A percentile compares a stretch with the other conserved stretches of the same genome.
These are phyloP conservation scores for Scaptodrosophila latifasciaeformis DNA, from an alignment of 2,888 invertebrate genomes.

Conservation along the genomic window DNA sequence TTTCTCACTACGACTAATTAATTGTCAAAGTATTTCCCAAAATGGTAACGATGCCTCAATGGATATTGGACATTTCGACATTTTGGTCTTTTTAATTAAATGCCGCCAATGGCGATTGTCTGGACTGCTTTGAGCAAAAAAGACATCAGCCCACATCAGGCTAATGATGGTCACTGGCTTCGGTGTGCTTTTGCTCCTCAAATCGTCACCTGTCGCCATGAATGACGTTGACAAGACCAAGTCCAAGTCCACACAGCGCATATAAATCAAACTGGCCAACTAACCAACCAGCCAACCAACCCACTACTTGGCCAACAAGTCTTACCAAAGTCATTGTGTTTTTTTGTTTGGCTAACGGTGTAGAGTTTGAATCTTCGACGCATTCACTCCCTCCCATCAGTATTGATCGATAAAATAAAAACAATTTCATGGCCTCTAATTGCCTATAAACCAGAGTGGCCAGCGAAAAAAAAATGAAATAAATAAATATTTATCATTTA, in stretches of 20 bases:
- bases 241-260: slow-evolving; percentile 8
- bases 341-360: slow-evolving; percentile 8
- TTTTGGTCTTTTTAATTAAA: slow-evolving; percentile 23
- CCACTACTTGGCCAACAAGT: background rate
- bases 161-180: slow-evolving; percentile 1
- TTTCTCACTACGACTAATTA: slow-evolving; percentile 47
- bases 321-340: no score
- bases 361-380: background rate
- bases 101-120: slow-evolving; percentile 22
- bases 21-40: slow-evolving; percentile 26
- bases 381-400: background rate
- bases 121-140: slow-evolving; percentile 11
- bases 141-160: slow-evolving; percentile 49
- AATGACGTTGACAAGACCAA: slow-evolving; percentile 24
- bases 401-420: background rate
- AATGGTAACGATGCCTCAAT: no score
- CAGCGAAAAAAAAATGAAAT: slow-evolving; percentile 10
- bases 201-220: slow-evolving; percentile 26
- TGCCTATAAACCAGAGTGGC: no score
- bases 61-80: no score
- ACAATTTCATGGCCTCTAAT: slow-evolving; percentile 19
- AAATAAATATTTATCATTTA: slow-evolving; percentile 50
- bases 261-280: slow-evolving; percentile 20
- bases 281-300: background rate
- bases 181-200: background rate